Percentiles rank a stretch among this genome's conserved stretches.
These are phyloP conservation scores for Carollia perspicillata DNA, from an alignment of 2,113 vertebrate genomes.

Conservation along the genomic window DNA sequence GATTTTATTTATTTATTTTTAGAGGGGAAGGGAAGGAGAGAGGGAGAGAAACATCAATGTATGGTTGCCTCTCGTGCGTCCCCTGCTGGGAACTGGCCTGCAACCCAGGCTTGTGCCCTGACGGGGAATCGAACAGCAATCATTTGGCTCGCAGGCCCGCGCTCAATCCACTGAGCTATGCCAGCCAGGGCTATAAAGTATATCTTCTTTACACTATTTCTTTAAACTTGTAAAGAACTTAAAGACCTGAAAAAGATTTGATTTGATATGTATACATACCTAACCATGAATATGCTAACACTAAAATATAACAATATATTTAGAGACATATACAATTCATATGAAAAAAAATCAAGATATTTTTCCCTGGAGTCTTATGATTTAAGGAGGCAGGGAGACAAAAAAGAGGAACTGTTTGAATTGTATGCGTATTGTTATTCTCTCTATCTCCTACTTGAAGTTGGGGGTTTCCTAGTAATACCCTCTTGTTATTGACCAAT, in stretches of 20 bases:
- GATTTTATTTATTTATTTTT: no score
- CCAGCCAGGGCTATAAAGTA: no score
- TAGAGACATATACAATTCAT: not conserved
- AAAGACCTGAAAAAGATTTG: conserved; percentile 26
- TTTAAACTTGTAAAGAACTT: not conserved
- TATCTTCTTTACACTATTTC: not conserved
- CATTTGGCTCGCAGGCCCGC: no score
- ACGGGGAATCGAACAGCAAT: no score
- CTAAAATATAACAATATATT: not conserved
- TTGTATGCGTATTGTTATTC: not conserved
- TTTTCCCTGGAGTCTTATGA: not conserved
- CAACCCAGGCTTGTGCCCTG: no score
- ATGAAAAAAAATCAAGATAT: not conserved
- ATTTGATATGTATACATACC: not conserved
- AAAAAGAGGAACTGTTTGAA: not conserved
- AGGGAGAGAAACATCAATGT: no score
- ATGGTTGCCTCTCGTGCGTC: no score
- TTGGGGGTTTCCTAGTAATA: conserved; percentile 15
- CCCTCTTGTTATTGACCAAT: conserved; percentile 21
- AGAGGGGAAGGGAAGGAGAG: no score
- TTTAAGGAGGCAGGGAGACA: not conserved
- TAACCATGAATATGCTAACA: not conserved
- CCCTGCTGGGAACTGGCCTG: no score
- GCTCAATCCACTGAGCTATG: no score
- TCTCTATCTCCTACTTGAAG: not conserved